Conservation (phyloP, 2,797 vertebrate species). For the Rhabdomys pumilio region DNA sequence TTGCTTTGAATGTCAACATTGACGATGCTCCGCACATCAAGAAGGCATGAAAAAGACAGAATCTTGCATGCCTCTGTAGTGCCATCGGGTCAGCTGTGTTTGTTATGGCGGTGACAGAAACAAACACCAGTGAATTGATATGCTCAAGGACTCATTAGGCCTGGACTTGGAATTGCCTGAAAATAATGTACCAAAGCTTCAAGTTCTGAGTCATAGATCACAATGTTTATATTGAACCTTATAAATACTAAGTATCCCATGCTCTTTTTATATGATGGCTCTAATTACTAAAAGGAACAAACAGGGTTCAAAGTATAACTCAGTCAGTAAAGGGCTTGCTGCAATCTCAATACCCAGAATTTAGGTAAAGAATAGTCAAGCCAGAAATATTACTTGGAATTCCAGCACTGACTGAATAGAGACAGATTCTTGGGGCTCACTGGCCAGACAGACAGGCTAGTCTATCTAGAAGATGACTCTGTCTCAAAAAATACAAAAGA, state of each 20-base stretch:
- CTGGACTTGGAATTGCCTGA: background rate
- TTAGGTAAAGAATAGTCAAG: background rate
- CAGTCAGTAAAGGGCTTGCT: background rate
- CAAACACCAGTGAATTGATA: background rate
- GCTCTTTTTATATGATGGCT: slow-evolving; percentile 27
- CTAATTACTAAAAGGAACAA: slow-evolving; percentile 36
- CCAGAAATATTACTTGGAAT: background rate
- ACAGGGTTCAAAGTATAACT: background rate
- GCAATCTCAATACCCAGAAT: background rate
- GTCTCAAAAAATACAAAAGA: background rate
- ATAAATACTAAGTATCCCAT: background rate
- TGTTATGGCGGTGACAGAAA: background rate
- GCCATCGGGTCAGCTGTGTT: background rate
- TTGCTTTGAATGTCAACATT: background rate
- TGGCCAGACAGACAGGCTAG: background rate
- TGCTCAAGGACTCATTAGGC: background rate
- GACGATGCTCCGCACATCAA: background rate
- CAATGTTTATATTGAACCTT: background rate
- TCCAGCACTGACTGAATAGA: background rate
- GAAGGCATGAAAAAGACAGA: background rate
- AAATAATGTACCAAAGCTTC: background rate
- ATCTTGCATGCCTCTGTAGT: background rate
- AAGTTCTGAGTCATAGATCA: slow-evolving; percentile 20
- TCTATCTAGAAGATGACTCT: background rate
- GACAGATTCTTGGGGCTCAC: background rate